Evolutionary conservation across 2,888 invertebrate species (phyloP).

Genomic region (Geophilus truncorum): DNA sequence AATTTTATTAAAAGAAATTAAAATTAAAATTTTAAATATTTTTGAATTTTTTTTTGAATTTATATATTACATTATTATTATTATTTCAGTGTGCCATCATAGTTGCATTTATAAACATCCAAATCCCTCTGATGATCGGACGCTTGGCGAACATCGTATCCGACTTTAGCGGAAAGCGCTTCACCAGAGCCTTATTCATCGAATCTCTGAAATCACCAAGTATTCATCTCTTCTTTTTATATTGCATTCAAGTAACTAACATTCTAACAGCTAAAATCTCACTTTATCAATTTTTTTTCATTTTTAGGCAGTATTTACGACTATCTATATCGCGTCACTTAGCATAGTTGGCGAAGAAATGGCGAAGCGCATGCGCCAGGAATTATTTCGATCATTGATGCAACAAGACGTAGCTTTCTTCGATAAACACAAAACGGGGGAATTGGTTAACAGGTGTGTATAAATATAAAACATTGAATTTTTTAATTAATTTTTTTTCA

Average conservation of each 20-base stretch:
- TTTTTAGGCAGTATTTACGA: slow-evolving; percentile 75
- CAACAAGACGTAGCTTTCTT: slow-evolving; percentile 86
- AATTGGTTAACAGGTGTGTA: slow-evolving; percentile 74
- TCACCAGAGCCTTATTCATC: too few species aligned
- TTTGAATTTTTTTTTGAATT: slow-evolving; percentile 32
- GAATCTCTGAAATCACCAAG: slow-evolving; percentile 63
- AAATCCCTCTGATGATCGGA: slow-evolving; percentile 79
- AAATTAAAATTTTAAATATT: too few species aligned
- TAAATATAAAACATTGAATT: neutral
- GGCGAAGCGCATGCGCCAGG: slow-evolving; percentile 71
- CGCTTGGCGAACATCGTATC: slow-evolving; percentile 73
- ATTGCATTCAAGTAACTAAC: slow-evolving; percentile 64
- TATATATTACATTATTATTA: neutral
- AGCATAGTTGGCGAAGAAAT: slow-evolving; percentile 84
- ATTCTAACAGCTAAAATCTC: too few species aligned
- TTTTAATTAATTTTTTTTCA: neutral
- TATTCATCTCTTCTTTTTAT: slow-evolving; percentile 61
- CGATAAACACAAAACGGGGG: slow-evolving; percentile 84
- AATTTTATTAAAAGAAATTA: neutral
- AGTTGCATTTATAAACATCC: slow-evolving; percentile 81
- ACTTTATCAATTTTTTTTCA: neutral
- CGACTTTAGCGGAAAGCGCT: slow-evolving; percentile 45
- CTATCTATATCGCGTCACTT: slow-evolving; percentile 79
- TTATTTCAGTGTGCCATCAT: slow-evolving; percentile 83
- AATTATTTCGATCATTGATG: slow-evolving; percentile 75